phyloP scores from a whole-genome alignment of 2,797 vertebrate species.

The Sphaeramia orbicularis region DNA sequence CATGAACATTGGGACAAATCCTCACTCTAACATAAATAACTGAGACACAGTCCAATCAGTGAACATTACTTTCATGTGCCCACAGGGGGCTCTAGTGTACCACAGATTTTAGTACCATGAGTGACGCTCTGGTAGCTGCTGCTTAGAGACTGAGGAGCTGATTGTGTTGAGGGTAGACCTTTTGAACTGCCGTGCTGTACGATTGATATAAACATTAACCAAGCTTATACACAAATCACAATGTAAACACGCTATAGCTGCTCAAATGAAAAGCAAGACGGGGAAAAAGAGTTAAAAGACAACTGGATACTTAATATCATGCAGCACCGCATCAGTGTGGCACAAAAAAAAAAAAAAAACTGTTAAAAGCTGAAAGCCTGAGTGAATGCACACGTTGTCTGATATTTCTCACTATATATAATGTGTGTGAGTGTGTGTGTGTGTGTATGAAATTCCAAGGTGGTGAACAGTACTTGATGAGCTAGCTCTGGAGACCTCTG shows the following conservation, averaged over 20 bases:
- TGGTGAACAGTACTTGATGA: conserved; percentile 96
- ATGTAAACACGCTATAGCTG: conserved; percentile 47
- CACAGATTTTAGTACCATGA: conserved; percentile 82
- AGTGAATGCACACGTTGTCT: conserved; percentile 57
- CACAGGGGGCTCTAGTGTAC: conserved; percentile 96
- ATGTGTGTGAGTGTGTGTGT: conserved; percentile 58
- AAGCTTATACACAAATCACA: conserved; percentile 68
- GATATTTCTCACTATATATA: conserved; percentile 56
- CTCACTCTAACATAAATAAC: conserved; percentile 63
- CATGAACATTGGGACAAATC: conserved; percentile 55
- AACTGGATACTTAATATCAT: conserved; percentile 7
- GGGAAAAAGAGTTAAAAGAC: conserved; percentile 19
- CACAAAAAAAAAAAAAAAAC: conserved; percentile 20
- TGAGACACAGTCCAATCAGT: conserved; percentile 42
- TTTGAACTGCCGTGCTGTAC: conserved; percentile 77
- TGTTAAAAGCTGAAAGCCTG: conserved; percentile 42
- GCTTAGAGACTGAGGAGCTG: conserved; percentile 61
- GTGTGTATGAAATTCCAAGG: conserved; percentile 86
- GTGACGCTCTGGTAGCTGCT: conserved; percentile 42
- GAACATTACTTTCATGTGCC: conserved; percentile 76
- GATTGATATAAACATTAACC: conserved; percentile 78
- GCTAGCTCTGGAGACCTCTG: conserved; percentile 98
- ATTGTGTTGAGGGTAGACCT: conserved; percentile 75
- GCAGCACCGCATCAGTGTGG: conserved; percentile 29
- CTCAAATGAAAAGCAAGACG: conserved; percentile 59